Evolutionary conservation across 2,797 vertebrate genomes (phyloP).

Genomic region (Sebastes glaucus): DNA sequence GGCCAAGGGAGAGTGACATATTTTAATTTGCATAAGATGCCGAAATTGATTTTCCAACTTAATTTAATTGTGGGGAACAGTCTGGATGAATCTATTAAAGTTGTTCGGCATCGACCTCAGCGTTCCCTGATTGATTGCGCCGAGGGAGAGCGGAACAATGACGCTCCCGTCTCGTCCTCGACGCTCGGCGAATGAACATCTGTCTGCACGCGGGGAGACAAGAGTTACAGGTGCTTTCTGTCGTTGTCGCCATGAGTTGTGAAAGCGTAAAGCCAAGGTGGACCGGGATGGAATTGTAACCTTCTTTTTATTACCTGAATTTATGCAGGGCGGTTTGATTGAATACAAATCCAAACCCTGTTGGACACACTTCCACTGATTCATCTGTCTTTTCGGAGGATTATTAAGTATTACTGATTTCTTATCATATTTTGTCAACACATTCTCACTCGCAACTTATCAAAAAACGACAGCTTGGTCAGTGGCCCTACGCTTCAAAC

Average conservation of each 20-base stretch:
- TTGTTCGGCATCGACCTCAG: constrained; percentile 66
- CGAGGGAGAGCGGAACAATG: constrained; percentile 24
- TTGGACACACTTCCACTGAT: constrained; percentile 3
- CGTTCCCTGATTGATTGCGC: constrained; percentile 59
- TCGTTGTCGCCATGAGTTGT: constrained; percentile 3
- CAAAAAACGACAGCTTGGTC: background rate
- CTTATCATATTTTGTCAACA: background rate
- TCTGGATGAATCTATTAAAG: constrained; percentile 71
- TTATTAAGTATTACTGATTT: background rate
- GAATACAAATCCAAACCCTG: constrained; percentile 16
- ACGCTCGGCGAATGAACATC: constrained; percentile 24
- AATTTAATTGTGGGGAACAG: constrained; percentile 74
- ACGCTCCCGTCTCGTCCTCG: constrained; percentile 10
- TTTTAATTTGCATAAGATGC: constrained; percentile 71
- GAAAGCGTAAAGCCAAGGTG: constrained; percentile 6
- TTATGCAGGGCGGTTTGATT: constrained; percentile 36
- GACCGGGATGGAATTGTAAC: constrained; percentile 10
- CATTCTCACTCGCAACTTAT: background rate
- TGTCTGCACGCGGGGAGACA: constrained; percentile 34
- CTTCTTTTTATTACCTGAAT: constrained; percentile 22
- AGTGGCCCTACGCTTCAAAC: background rate
- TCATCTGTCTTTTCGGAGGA: background rate
- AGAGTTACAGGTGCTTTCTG: constrained; percentile 46
- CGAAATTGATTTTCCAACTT: constrained; percentile 74
- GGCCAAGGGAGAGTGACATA: constrained; percentile 42